Base-by-base conservation (phyloP, 2,797 vertebrate genomes). In the Chelidonichthys spinosus region DNA sequence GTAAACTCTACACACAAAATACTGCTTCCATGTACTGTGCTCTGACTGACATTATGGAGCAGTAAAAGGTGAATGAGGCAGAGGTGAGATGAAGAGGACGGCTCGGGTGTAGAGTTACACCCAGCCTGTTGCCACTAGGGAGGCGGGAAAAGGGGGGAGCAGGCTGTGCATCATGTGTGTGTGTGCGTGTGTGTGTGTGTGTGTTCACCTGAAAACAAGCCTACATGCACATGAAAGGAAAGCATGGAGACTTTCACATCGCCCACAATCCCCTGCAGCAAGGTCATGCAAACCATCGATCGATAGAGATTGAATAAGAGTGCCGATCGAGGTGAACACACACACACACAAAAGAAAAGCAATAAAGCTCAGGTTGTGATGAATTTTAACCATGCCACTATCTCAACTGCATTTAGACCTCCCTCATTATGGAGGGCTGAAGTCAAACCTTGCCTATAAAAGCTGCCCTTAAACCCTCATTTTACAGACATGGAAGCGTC, bases 261-360 rank as follows among this genome's bases (percentile, higher is more conserved):
- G 5, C 76, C 87, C 80, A 85, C 85, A 79, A 76, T 80, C 60
- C 84, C 83, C 83, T 69, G 82, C 82, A 90, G 87, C 90, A 92
- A 94, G 91, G 93, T 92, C 91, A 90, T 6, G 79, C 73, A 77
- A 85, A 85, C 65, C 84, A 50, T 76, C 72, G 82, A 88, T 91
- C 89, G 63, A 93, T 89, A 42, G 42, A 75, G 73, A 86, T 54
- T 74, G 80, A 89, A 85, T 87, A 82, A 90, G 87, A 88, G 83
- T 63, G 35, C 59, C 32, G 72, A 79, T 76, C 18, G 75, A 85
- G 78, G 82, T 71, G 87, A 69, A 32, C 13, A 35, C 52, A 80
- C 17, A 62, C 52, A 52, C 63, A 40, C 62, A 53, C 60, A 49
- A 17, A 6, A 64, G 17, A 64, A 46, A 35, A 32, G 65, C 63